These are phyloP conservation scores for Cariama cristata DNA, from an alignment of 2,113 vertebrate genomes.

Conservation along the genomic window DNA sequence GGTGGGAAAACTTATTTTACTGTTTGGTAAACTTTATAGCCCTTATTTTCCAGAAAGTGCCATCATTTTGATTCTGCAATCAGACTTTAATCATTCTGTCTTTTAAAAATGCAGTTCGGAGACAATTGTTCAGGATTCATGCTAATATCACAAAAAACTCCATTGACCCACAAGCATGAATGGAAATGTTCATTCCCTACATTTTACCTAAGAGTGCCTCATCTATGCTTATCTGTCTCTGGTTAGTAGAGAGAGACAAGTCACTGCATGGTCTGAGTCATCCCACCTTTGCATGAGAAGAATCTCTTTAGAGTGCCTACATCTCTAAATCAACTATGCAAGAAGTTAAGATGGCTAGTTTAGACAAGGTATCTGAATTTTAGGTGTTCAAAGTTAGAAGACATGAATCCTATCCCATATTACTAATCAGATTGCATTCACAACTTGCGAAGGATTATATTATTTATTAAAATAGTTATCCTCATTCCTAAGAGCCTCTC, in stretches of 20 bases:
- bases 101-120: not conserved
- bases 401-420: not conserved
- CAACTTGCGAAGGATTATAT: not conserved
- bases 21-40: not conserved
- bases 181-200: not conserved
- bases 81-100: not conserved
- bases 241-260: not conserved
- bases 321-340: not conserved
- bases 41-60: not conserved
- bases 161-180: not conserved
- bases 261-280: not conserved
- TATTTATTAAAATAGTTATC: not conserved
- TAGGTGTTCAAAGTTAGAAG: not conserved
- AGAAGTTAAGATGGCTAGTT: not conserved
- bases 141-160: not conserved
- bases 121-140: not conserved
- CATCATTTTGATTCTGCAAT: not conserved
- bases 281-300: not conserved
- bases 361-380: not conserved
- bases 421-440: not conserved
- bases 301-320: not conserved
- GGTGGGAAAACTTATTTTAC: not conserved
- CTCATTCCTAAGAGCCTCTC: not conserved
- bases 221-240: not conserved
- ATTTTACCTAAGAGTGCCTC: not conserved